Percentiles rank a stretch among this genome's conserved stretches.
Evolutionary conservation across 2,888 invertebrate genomes (phyloP).

Genomic region (Eilema sororculum): DNA sequence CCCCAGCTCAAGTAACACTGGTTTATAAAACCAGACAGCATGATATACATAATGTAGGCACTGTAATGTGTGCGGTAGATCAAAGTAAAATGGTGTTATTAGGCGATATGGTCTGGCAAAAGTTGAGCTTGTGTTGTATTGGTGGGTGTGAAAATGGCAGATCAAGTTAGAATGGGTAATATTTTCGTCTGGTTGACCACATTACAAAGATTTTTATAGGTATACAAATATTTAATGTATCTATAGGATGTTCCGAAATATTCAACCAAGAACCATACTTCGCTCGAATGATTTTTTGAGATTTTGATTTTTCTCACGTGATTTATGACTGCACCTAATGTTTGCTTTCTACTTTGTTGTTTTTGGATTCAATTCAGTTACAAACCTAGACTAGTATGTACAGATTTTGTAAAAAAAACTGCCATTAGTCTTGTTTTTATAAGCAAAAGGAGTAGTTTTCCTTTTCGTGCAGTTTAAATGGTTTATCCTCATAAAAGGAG

Average conservation of each 20-base stretch:
- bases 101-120: neutral
- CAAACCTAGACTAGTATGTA: too few species aligned
- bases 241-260: neutral
- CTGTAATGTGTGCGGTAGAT: neutral
- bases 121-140: neutral
- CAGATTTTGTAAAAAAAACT: too few species aligned
- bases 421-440: too few species aligned
- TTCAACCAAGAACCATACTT: neutral
- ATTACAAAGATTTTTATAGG: neutral
- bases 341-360: too few species aligned
- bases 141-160: neutral
- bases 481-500: too few species aligned
- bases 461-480: too few species aligned
- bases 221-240: neutral
- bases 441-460: too few species aligned
- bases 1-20: constrained; percentile 16
- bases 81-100: constrained; percentile 6
- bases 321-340: too few species aligned
- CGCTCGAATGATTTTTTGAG: neutral
- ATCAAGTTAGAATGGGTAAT: constrained; percentile 5
- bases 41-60: neutral
- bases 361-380: too few species aligned
- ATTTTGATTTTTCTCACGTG: too few species aligned
- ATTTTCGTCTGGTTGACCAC: constrained; percentile 15
- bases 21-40: constrained; percentile 17